Evolutionary conservation across 2,797 vertebrate genomes (phyloP), one percentile per base, ranked within the genome.

Genomic region (Peromyscus nudipes): DNA sequence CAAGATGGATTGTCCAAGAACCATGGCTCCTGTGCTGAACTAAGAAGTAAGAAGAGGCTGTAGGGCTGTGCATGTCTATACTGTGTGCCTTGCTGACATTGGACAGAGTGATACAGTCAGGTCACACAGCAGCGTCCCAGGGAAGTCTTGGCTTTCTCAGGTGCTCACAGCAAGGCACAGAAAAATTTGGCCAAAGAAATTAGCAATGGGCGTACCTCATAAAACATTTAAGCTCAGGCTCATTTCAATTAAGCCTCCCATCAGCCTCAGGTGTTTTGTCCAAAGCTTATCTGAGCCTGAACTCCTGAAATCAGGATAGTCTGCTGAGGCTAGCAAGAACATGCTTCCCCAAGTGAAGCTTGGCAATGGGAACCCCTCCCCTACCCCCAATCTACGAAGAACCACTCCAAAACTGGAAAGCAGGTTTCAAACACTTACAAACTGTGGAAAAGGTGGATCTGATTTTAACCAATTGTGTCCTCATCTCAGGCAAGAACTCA

Each of bases 191-290:
- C 97, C 95, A 96, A 81, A 94, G 84, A 97, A 97, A 97, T 97
- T 96, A 98, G 96, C 69, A 6, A 94, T 91, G 90, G 97, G 97
- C 11, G 73, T 96, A 96, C 52, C 92, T 97, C 94, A 52, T 95
- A 96, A 98, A 97, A 97, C 84, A 90, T 71, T 97, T 93, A 96
- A 94, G 94, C 97, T 96, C 8, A 5, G 96, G 86, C 96, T 97
- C 95, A 96, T 97, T 97, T 98, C 96, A 98, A 40, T 97, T 96
- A 97, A 98, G 96, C 90, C 46, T 97, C 92, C 73, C 79, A 86
- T 95, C 94, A 97, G 97, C 98, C 97, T 88, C 97, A 73, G 97
- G 97, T 98, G 97, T 94, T 97, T 97, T 96, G 97, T 93, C 96
- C 97, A 97, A 92, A 96, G 94, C 87, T 97, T 98, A 96, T 97